A percentile compares a stretch with the other conserved stretches of the same genome.
Conservation (phyloP, 2,888 invertebrate species). For the Eugnorisma glareosa region DNA sequence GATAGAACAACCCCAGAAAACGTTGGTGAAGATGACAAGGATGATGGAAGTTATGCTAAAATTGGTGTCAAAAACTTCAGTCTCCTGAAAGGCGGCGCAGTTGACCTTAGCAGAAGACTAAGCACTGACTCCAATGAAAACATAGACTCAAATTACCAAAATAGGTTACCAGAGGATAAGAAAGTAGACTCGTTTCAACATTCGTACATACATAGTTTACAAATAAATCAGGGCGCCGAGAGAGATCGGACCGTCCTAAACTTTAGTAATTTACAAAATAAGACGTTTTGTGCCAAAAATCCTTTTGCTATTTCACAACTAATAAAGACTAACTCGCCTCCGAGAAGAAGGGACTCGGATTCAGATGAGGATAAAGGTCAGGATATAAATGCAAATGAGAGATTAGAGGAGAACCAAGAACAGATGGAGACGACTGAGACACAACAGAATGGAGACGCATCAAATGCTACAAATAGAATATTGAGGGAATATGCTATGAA, state of each 20-base stretch:
- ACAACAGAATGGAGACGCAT: conserved; percentile 84
- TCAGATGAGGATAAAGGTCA: conserved; percentile 89
- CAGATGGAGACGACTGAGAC: conserved; percentile 78
- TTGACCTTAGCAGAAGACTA: conserved; percentile 88
- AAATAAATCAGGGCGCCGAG: conserved; percentile 82
- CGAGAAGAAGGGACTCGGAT: conserved; percentile 89
- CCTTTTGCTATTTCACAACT: conserved; percentile 90
- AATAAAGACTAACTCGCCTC: conserved; percentile 89
- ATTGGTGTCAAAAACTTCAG: conserved; percentile 89
- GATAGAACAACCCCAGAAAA: conserved; percentile 84
- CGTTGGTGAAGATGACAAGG: conserved; percentile 77
- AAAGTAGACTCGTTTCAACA: conserved; percentile 87
- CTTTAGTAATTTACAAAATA: conserved; percentile 88
- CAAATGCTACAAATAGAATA: conserved; percentile 90
- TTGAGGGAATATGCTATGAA: conserved; percentile 95
- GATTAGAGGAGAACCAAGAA: conserved; percentile 82
- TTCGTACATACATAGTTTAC: conserved; percentile 88
- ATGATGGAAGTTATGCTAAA: conserved; percentile 81
- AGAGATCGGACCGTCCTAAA: conserved; percentile 86
- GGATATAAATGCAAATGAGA: conserved; percentile 88
- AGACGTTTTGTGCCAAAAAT: conserved; percentile 90
- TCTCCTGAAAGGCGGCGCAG: conserved; percentile 87
- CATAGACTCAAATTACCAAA: conserved; percentile 88
- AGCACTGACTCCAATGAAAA: conserved; percentile 90
- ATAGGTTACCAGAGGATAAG: conserved; percentile 85